Evolutionary conservation across 2,888 invertebrate genomes (phyloP).

Genomic region (Alloplasta piceator): DNA sequence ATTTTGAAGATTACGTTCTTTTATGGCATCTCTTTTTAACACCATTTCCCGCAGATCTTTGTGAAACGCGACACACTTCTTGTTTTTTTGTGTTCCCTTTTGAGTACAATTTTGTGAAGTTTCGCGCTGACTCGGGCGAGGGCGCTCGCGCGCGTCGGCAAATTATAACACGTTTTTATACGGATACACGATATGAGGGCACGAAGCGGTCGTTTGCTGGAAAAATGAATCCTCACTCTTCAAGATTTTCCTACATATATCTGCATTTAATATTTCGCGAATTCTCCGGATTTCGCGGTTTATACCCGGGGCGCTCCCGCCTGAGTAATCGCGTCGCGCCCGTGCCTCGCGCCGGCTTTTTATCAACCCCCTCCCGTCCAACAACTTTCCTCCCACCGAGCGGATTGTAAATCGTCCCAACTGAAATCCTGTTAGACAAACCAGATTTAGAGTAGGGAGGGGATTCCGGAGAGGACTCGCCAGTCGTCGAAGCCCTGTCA

Average conservation of each 20-base stretch:
- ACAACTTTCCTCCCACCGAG: conserved; percentile 82
- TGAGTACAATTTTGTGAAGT: too few species aligned
- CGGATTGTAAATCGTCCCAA: conserved; percentile 77
- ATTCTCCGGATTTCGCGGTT: conserved; percentile 62
- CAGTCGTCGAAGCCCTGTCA: conserved; percentile 86
- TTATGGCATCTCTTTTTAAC: too few species aligned
- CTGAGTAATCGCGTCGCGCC: conserved; percentile 77
- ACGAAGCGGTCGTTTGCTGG: too few species aligned
- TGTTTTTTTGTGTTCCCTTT: too few species aligned
- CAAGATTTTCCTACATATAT: neutral
- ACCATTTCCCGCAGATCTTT: too few species aligned
- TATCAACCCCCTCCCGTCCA: conserved; percentile 85
- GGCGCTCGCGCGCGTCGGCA: too few species aligned
- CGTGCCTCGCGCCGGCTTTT: conserved; percentile 82
- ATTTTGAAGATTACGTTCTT: too few species aligned
- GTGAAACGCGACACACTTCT: too few species aligned
- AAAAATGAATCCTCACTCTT: neutral
- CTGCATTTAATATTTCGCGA: conserved; percentile 20
- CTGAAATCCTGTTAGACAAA: conserved; percentile 90
- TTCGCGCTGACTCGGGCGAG: too few species aligned
- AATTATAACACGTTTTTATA: too few species aligned
- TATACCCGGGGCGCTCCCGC: conserved; percentile 71
- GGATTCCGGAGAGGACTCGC: too few species aligned
- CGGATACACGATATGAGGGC: too few species aligned
- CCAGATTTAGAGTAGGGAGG: conserved; percentile 86